Base-by-base conservation (phyloP, 2,888 invertebrate genomes). In the Mycalesis mineus region DNA sequence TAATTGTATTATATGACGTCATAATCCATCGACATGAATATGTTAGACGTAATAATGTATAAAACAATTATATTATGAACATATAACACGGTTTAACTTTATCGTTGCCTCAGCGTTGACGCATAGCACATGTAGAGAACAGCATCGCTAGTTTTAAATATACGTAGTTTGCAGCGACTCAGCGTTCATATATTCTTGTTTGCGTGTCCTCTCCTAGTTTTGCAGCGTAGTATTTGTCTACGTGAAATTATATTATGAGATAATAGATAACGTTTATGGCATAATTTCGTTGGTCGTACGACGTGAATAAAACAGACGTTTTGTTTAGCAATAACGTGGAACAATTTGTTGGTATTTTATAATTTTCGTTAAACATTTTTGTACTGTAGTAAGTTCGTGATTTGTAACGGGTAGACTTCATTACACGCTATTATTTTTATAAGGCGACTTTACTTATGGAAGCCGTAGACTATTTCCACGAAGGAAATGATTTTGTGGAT, bases 181-280 rank as follows among this genome's bases (percentile, higher is more conserved):
- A 44, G 44, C 44, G 44, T 13, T 28, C 44, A 29, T 44, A 44
- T 29, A 44, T 44, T 71, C 66, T 65, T 63, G 61, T 58, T 75
- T 70, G 74, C 78, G 75, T 77, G 75, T 69, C 66, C 63, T 61
- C 60, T 57, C 60, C 69, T 74, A 75, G 73, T 77, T 75, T 68
- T 62, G 64, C 61, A 40, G 73, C 75, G 77, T 77, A 76, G 74
- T 76, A 77, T 78, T 36, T 79, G 75, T 70, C 74, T 72, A 65
- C 61, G 62, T 60, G 58, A 64, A 67, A 44, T 44, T 29, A 69
- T 72, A 68, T 67, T 71, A 60, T 50, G 66, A 60, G 64, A 55
- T 65, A 63, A 67, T 62, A 63, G 69, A 68, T 68, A 62, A 65
- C 66, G 68, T 71, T 68, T 67, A 62, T 65, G 53, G 59, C 63